Evolutionary conservation across 1,140 invertebrate species (phyloP).

Genomic region (Panagrolaimus sp.): DNA sequence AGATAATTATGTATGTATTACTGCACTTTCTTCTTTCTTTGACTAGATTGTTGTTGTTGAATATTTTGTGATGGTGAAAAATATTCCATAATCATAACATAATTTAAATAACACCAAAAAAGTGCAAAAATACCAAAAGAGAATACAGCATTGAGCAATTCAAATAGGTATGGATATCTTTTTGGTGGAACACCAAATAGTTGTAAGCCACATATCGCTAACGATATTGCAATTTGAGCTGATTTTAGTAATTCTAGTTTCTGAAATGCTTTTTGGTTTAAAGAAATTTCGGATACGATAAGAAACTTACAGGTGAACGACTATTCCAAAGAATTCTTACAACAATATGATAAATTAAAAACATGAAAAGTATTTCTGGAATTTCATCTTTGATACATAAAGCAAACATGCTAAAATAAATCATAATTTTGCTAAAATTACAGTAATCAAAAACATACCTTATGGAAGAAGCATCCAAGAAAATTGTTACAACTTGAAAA

Average conservation of each 20-base stretch:
- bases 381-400: conserved; percentile 40
- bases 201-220: background rate
- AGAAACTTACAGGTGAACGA: background rate
- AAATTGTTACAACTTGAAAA: conserved; percentile 21
- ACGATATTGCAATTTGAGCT: background rate
- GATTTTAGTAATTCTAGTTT: background rate
- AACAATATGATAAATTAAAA: conserved; percentile 22
- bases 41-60: too few species aligned
- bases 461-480: conserved; percentile 35
- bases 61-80: background rate
- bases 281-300: background rate
- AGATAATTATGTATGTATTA: too few species aligned
- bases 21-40: too few species aligned
- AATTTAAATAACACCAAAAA: conserved; percentile 5
- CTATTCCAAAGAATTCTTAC: background rate
- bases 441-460: conserved; percentile 26
- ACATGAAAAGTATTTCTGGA: conserved; percentile 38
- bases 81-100: background rate
- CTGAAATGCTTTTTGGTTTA: background rate
- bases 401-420: conserved; percentile 38
- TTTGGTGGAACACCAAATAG: background rate
- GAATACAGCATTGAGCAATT: background rate
- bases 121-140: conserved; percentile 3
- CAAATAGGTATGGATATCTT: background rate
- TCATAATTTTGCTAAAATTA: background rate